phyloP scores from a whole-genome alignment of 2,797 vertebrate genomes.

The Mus caroli region DNA sequence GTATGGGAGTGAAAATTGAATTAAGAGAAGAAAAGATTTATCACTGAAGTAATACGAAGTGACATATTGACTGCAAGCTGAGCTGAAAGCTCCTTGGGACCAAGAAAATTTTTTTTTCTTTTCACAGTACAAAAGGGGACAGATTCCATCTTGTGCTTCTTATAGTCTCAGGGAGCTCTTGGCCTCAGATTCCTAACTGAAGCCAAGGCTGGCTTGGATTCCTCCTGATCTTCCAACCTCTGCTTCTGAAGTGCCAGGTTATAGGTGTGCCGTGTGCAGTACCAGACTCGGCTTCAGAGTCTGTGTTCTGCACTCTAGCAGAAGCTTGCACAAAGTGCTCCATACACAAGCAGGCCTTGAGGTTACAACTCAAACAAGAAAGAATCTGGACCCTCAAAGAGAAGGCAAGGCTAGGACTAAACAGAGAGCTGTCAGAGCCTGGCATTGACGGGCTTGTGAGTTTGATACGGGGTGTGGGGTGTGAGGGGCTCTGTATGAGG shows the following conservation, averaged over 20 bases:
- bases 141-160: not conserved
- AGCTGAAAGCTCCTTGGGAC: not conserved
- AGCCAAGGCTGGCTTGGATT: not conserved
- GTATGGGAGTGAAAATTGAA: not conserved
- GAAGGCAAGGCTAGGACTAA: not conserved
- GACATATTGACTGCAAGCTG: not conserved
- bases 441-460: not conserved
- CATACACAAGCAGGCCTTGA: fast-evolving
- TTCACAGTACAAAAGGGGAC: not conserved
- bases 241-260: not conserved
- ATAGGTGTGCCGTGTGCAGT: too few species aligned
- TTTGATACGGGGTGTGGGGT: not conserved
- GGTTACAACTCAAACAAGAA: not conserved
- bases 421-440: not conserved
- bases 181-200: not conserved
- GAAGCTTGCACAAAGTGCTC: not conserved
- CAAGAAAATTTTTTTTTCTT: not conserved
- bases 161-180: not conserved
- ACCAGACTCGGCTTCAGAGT: too few species aligned
- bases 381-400: not conserved
- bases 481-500: too few species aligned
- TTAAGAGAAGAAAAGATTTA: not conserved
- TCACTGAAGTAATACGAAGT: not conserved
- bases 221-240: not conserved
- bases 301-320: not conserved